Evolutionary conservation across 2,888 invertebrate genomes (phyloP).

Genomic region (Chrysodeixis includens): DNA sequence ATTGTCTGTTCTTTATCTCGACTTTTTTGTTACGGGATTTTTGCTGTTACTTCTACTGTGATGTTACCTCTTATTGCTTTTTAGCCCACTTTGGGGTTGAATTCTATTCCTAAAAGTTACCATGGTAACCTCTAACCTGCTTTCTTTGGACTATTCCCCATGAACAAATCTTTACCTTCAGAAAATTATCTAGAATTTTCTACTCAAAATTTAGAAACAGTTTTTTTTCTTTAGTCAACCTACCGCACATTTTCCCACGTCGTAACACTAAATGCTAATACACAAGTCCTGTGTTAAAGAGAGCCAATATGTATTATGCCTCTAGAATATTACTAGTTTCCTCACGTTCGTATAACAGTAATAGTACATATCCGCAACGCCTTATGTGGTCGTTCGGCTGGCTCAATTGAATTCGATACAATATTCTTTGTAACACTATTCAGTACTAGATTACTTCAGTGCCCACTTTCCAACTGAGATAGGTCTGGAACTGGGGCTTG

Average conservation of each 20-base stretch:
- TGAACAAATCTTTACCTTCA: no score
- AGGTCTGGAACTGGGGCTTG: slow-evolving; percentile 13
- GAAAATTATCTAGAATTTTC: no score
- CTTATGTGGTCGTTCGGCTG: slow-evolving; percentile 15
- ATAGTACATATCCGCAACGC: neutral
- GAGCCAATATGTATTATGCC: slow-evolving; percentile 10
- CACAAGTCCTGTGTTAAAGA: slow-evolving; percentile 14
- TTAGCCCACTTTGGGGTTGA: neutral
- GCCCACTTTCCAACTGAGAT: slow-evolving; percentile 15
- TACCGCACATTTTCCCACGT: neutral
- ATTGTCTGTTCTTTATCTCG: neutral
- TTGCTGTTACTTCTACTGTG: neutral
- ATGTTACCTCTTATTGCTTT: neutral
- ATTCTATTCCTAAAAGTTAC: neutral
- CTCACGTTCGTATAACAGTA: slow-evolving; percentile 21
- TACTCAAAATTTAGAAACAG: no score
- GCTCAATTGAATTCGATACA: slow-evolving; percentile 18
- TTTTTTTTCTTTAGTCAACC: neutral
- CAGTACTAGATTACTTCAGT: slow-evolving; percentile 14
- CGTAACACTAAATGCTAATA: slow-evolving; percentile 8
- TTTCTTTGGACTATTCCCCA: neutral
- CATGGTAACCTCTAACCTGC: no score
- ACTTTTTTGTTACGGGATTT: neutral
- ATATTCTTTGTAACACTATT: slow-evolving; percentile 28
- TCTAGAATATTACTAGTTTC: slow-evolving; percentile 21